Conservation (phyloP, 2,888 invertebrate genomes). For the Onthophagus sagittarius region DNA sequence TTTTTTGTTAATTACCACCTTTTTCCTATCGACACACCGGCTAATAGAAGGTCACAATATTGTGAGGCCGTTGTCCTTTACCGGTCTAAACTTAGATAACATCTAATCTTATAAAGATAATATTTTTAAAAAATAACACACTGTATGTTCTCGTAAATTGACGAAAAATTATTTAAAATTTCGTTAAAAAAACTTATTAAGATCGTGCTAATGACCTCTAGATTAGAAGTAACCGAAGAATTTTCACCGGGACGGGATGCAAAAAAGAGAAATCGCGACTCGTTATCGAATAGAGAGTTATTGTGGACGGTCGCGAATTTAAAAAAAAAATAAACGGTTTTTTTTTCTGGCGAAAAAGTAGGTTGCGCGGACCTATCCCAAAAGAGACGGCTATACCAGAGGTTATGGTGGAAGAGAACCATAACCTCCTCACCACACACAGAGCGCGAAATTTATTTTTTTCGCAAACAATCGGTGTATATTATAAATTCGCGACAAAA, state of each 20-base stretch:
- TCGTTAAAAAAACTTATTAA: background rate
- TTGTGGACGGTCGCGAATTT: background rate
- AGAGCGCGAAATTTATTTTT: background rate
- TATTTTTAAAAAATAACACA: background rate
- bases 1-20: background rate
- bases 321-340: background rate
- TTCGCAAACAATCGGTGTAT: background rate
- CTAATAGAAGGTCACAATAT: background rate
- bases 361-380: background rate
- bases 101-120: background rate
- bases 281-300: background rate
- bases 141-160: too few relatives aligned
- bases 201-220: background rate
- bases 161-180: background rate
- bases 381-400: background rate
- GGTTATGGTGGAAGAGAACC: background rate
- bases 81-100: background rate
- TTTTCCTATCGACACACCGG: background rate
- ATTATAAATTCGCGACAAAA: background rate
- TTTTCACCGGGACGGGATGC: background rate
- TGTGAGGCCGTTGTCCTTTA: background rate
- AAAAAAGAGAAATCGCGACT: background rate
- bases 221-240: background rate
- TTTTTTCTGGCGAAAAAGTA: background rate
- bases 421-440: too few relatives aligned